phyloP scores from a whole-genome alignment of 2,888 invertebrate species.

The Leptinotarsa haldemani region DNA sequence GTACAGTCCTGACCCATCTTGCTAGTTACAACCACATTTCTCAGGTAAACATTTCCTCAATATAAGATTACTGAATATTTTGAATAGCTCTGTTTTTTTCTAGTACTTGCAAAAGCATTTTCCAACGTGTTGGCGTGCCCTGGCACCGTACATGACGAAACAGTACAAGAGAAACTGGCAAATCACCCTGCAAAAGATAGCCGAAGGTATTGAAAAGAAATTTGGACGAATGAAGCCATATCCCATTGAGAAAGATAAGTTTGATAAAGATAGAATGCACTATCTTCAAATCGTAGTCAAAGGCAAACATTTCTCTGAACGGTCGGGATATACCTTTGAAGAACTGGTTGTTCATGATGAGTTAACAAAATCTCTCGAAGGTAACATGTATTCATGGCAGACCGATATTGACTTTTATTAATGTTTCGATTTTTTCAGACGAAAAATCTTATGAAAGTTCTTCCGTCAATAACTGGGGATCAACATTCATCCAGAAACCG shows the following conservation, averaged over 20 bases:
- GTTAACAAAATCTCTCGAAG: conserved; percentile 58
- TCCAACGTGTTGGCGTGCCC: conserved; percentile 71
- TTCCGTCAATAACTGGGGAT: conserved; percentile 41
- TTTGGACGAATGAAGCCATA: conserved; percentile 78
- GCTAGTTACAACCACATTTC: conserved; percentile 78
- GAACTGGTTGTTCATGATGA: conserved; percentile 66
- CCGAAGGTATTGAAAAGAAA: conserved; percentile 79
- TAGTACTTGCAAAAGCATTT: conserved; percentile 78
- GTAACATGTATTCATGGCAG: conserved; percentile 42
- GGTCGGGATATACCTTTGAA: conserved; percentile 69
- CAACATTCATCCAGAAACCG: conserved; percentile 48
- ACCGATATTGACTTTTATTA: background rate
- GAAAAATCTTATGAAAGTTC: conserved; percentile 36
- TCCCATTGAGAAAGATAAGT: conserved; percentile 76
- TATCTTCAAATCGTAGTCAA: conserved; percentile 75
- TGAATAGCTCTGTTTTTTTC: conserved; percentile 66
- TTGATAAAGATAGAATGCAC: conserved; percentile 73
- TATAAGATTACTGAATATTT: background rate
- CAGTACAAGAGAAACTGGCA: conserved; percentile 70
- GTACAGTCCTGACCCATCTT: conserved; percentile 83
- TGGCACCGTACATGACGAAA: conserved; percentile 72
- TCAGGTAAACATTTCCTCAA: conserved; percentile 52
- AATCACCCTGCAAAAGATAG: conserved; percentile 68
- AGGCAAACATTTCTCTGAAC: conserved; percentile 76
- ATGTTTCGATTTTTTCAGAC: conserved; percentile 26